Base-by-base conservation (phyloP, 2,888 invertebrate genomes). In the Lepidocyrtoides sp. region DNA sequence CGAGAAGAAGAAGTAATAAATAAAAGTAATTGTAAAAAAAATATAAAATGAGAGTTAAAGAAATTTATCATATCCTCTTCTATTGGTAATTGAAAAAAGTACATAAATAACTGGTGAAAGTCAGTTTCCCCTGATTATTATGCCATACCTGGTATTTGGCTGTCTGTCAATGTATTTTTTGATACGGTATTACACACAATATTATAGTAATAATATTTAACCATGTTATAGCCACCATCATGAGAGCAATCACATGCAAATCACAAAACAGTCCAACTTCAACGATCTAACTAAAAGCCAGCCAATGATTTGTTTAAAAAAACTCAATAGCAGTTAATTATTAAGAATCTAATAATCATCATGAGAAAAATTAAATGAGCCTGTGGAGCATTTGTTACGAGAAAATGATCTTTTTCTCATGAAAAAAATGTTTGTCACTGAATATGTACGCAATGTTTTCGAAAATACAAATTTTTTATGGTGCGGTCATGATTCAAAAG, bases 111-210 rank as follows among this genome's bases (percentile, higher is more conserved):
- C 44, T 23, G 63, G 44, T 83, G 36, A 83, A 83, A 36, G 82
- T 63, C 82, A 83, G 51, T 83, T 63, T 81, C 51, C 36, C 57
- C 81, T 57, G 20, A n/a, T 57, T 81, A 32, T 77, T 48, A 32
- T 57, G 57, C 26, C 51, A 57, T 81, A 81, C 63, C 63, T 83
- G 82, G 82, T 83, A 83, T 36, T 60, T 44, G 48, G 48, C n/a
- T n/a, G n/a, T n/a, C 82, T 83, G 63, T 66, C 72, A 23, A 72
- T 44, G 72, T 72, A 72, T 72, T 72, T 72, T 72, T 72, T 72
- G 23, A 69, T 69, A 69, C 66, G n/a, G 10, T 69, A 69, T 36
- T 14, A 36, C 7, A 36, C 32, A 20, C 57, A n/a, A n/a, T n/a
- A n/a, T n/a, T n/a, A 57, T 10, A 60, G 60, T 60, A 26, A 10